Conservation (phyloP, 2,797 vertebrate species). For the Diplodus puntazzo region DNA sequence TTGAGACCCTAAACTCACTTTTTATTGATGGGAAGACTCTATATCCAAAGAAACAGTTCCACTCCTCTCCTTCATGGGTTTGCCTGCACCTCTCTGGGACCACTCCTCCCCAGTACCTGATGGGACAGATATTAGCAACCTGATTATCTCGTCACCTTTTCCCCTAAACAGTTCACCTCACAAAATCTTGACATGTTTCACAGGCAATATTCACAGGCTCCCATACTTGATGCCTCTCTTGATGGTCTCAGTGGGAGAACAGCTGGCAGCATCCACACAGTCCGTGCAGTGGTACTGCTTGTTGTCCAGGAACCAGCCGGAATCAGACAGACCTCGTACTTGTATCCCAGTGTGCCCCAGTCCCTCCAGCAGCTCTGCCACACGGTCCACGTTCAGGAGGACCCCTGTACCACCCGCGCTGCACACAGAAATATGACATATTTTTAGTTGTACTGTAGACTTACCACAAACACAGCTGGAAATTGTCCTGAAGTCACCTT, state of each 20-base stretch:
- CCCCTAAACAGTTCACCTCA: not conserved
- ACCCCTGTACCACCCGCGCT: slow-evolving; percentile 97
- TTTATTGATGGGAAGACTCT: slow-evolving; percentile 95
- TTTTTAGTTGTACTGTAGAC: not conserved
- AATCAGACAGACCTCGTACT: slow-evolving; percentile 95
- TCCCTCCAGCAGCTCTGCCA: slow-evolving; percentile 92
- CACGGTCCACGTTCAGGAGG: slow-evolving; percentile 94
- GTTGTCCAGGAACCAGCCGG: slow-evolving; percentile 98
- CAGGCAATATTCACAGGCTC: slow-evolving; percentile 2
- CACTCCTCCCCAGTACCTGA: slow-evolving; percentile 94
- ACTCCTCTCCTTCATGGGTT: slow-evolving; percentile 93
- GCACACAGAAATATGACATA: slow-evolving; percentile 28
- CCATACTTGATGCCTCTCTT: slow-evolving; percentile 89
- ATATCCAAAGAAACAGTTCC: slow-evolving; percentile 99
- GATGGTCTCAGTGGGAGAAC: slow-evolving; percentile 87
- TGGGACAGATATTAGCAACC: slow-evolving; percentile 16
- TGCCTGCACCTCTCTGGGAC: slow-evolving; percentile 93
- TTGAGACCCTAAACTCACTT: slow-evolving; percentile 84
- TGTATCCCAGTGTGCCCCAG: slow-evolving; percentile 92
- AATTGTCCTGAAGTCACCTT: too few relatives aligned
- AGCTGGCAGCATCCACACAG: slow-evolving; percentile 91
- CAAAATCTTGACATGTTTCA: not conserved
- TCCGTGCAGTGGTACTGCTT: slow-evolving; percentile 90
- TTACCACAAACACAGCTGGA: too few relatives aligned
- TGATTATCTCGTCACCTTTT: not conserved